phyloP scores from a whole-genome alignment of 2,113 vertebrate genomes.

The Balaeniceps rex region DNA sequence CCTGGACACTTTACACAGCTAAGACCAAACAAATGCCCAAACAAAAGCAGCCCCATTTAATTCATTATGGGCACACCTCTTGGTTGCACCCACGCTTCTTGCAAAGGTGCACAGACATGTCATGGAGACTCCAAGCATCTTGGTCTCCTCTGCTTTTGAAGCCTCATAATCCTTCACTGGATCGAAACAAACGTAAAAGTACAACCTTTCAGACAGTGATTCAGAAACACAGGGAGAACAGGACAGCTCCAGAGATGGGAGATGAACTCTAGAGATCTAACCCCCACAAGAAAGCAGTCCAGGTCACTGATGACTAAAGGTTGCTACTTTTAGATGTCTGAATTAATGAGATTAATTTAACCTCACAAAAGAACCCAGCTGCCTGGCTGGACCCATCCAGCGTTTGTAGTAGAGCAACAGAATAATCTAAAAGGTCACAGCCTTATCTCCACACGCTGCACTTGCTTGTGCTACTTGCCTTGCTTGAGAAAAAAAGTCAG shows the following conservation, averaged over 20 bases:
- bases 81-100: background rate
- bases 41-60: background rate
- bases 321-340: background rate
- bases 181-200: background rate
- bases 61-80: background rate
- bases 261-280: background rate
- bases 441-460: background rate
- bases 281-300: background rate
- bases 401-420: background rate
- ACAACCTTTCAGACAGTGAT: background rate
- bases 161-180: background rate
- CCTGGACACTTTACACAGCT: background rate
- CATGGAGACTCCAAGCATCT: background rate
- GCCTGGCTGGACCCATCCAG: background rate
- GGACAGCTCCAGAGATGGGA: background rate
- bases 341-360: constrained; percentile 25
- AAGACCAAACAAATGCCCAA: background rate
- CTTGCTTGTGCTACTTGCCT: background rate
- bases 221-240: background rate
- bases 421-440: constrained; percentile 26
- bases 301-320: background rate
- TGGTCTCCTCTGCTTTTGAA: background rate
- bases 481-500: background rate
- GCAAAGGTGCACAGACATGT: background rate
- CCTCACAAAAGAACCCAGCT: background rate